Percentiles rank a stretch among this genome's conserved stretches.
These are phyloP conservation scores for Alaudala cheleensis DNA, from an alignment of 2,113 vertebrate species.

Conservation along the genomic window DNA sequence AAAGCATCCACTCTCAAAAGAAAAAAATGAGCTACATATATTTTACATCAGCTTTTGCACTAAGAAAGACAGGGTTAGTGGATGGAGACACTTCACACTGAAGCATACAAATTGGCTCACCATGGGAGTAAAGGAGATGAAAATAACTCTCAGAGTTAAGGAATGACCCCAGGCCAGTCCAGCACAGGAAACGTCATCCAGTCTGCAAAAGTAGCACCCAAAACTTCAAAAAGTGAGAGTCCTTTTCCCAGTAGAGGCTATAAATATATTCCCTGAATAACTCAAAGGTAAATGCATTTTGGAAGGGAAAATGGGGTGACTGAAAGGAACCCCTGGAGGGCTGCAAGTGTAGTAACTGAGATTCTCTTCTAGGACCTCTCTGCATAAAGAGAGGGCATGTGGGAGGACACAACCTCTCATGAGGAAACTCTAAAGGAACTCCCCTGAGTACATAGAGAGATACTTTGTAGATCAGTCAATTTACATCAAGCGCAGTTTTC, in stretches of 20 bases:
- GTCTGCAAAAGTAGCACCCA: neutral
- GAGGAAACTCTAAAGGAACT: neutral
- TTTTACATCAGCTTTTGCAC: constrained; percentile 23
- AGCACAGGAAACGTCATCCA: neutral
- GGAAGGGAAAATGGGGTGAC: neutral
- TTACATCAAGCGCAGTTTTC: neutral
- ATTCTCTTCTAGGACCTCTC: neutral
- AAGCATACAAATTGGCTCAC: constrained; percentile 7
- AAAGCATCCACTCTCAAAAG: neutral
- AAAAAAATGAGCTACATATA: neutral
- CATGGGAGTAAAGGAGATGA: neutral
- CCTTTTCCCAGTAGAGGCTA: neutral
- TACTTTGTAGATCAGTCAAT: neutral
- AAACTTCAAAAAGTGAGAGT: neutral
- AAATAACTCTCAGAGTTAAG: neutral
- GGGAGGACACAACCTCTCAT: neutral
- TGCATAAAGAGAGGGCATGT: neutral
- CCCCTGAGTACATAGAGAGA: neutral
- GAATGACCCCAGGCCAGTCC: neutral
- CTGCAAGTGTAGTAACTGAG: neutral
- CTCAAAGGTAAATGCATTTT: neutral
- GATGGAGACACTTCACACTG: neutral
- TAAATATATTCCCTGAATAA: neutral
- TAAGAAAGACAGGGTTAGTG: neutral
- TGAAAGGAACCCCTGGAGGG: neutral